Base-by-base conservation (phyloP, 2,797 vertebrate species). In the Hybognathus amarus region DNA sequence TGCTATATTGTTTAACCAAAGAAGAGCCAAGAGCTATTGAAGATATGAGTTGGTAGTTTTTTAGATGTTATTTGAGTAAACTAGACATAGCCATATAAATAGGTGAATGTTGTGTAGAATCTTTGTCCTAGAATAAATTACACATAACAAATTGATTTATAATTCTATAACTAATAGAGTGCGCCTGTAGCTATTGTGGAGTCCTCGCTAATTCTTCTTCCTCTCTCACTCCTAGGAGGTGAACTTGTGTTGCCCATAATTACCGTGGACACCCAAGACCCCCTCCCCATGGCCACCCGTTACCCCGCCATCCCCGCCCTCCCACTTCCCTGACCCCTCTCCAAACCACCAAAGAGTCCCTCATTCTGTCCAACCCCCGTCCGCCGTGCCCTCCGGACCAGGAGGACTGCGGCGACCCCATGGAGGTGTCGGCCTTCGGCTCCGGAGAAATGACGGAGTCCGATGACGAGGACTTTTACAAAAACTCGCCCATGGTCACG, bases 221-320 rank as follows among this genome's bases (percentile, higher is more conserved):
- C 42, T 95, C 93, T 93, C 87, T 85, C 89, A 64, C n/a, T 91
- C 89, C 87, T 89, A 98, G 97, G 97, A 96, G 97, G 97, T 93
- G 97, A 98, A 95, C 95, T 98, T 96, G 97, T 98, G 90, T 97
- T 98, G 93, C 97, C 97, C 93, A 97, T 98, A 93, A 97, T 98
- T 93, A 98, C 97, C 89, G 96, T 98, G 95, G 97, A 98, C 94
- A 97, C 97, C 94, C 92, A 97, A 95, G 97, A 97, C 91, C 95
- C 97, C 93, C 96, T 97, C 91, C 96, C 96, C 89, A 95, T 97
- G 91, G 96, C 96, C 94, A 97, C 97, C 87, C 96, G 94, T 87
- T 97, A 96, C 93, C 97, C 97, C 27, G 95, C 97, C 92, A 94
- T 97, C 85, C 96, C 97, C 92, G 95, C 97, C 89, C 97, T 89